Evolutionary conservation across 2,113 vertebrate species (phyloP).

Genomic region (Cryptoleucopteryx plumbea): DNA sequence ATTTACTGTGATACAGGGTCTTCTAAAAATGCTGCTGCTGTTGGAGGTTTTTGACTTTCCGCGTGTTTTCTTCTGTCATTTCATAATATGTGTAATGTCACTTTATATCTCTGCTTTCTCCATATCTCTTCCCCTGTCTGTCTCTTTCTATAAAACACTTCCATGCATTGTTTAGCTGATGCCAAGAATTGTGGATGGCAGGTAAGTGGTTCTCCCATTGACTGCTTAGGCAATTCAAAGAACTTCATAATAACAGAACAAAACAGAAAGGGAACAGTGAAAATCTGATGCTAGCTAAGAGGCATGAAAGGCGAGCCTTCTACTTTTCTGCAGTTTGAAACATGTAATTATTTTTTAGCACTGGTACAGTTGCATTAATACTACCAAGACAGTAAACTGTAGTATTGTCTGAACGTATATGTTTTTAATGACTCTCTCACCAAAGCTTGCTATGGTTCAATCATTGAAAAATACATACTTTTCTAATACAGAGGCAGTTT

Average conservation of each 20-base stretch:
- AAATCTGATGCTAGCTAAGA: background rate
- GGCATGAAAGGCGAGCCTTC: background rate
- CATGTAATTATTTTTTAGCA: background rate
- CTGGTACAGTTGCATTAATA: background rate
- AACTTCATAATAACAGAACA: background rate
- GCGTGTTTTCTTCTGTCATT: background rate
- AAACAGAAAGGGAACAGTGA: background rate
- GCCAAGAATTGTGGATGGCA: background rate
- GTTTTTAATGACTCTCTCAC: background rate
- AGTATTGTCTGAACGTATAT: background rate
- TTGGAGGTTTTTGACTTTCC: background rate
- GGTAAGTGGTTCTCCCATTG: background rate
- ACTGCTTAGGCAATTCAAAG: background rate
- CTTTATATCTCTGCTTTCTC: background rate
- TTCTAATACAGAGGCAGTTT: background rate
- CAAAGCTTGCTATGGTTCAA: background rate
- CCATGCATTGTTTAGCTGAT: constrained; percentile 7
- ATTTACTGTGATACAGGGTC: background rate
- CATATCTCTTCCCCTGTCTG: background rate
- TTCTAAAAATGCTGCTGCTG: background rate
- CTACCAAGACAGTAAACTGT: background rate
- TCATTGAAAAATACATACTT: background rate
- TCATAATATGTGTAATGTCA: constrained; percentile 9
- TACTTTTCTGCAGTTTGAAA: background rate
- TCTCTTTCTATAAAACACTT: constrained; percentile 11